phyloP scores from a whole-genome alignment of 2,888 invertebrate genomes.

The Lochmaea crataegi region DNA sequence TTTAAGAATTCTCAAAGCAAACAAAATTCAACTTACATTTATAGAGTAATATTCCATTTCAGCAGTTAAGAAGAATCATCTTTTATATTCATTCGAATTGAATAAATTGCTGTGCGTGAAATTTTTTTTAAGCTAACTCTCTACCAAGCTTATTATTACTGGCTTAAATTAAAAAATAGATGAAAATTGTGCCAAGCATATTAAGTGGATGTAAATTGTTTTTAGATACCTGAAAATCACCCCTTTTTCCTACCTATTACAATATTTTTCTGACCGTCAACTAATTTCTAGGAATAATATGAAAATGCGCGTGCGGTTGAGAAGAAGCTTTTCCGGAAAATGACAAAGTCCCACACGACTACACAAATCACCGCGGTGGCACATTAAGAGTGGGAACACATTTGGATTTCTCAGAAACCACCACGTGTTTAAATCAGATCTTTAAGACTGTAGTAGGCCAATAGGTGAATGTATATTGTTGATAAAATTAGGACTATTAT shows the following conservation, averaged over 20 bases:
- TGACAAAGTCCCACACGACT: constrained; percentile 41
- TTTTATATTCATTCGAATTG: too few relatives aligned
- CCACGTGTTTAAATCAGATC: constrained; percentile 1
- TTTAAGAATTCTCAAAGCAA: too few relatives aligned
- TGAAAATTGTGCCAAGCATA: constrained; percentile 1
- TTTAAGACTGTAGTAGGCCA: not conserved
- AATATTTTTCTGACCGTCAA: constrained; percentile 16
- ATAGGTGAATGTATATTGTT: not conserved
- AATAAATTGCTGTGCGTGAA: too few relatives aligned
- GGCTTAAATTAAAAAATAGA: not conserved
- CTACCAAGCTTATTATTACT: too few relatives aligned
- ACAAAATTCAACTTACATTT: too few relatives aligned
- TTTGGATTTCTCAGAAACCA: constrained; percentile 25
- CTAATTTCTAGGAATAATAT: constrained; percentile 11
- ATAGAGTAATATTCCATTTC: too few relatives aligned
- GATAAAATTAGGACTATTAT: not conserved
- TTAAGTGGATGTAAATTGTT: not conserved
- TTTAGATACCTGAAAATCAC: constrained; percentile 7
- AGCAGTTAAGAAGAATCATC: too few relatives aligned
- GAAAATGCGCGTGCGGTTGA: constrained; percentile 30
- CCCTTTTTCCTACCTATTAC: not conserved
- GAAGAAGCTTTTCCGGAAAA: constrained; percentile 38
- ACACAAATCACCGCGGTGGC: constrained; percentile 23
- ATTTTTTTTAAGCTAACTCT: too few relatives aligned
- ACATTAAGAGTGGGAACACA: constrained; percentile 15